phyloP scores from a whole-genome alignment of 2,888 invertebrate species.

The Penaeus monodon region DNA sequence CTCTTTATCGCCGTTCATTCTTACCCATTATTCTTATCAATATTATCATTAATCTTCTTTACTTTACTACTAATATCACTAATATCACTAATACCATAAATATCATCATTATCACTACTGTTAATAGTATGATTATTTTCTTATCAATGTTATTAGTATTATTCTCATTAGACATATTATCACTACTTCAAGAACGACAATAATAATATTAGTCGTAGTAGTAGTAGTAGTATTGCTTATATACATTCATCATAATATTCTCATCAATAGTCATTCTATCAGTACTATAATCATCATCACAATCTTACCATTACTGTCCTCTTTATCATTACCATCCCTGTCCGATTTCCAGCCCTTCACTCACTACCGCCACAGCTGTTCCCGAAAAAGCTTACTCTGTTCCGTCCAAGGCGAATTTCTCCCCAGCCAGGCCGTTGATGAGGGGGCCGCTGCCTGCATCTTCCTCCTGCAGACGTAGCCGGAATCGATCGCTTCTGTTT shows the following conservation, averaged over 20 bases:
- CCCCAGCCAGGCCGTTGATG: conserved; percentile 92
- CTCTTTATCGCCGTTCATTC: no score
- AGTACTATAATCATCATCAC: not conserved
- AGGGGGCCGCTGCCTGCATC: conserved; percentile 96
- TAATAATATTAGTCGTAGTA: no score
- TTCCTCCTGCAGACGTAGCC: conserved; percentile 92
- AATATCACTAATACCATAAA: no score
- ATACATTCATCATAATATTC: no score
- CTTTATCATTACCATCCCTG: not conserved
- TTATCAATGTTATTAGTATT: not conserved
- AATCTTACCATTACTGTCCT: not conserved
- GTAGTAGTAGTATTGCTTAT: no score
- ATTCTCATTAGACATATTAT: no score
- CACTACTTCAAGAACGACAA: no score
- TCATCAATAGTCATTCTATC: not conserved
- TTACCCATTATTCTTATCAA: no score
- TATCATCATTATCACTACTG: not conserved
- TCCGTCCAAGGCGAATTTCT: conserved; percentile 94
- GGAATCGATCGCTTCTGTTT: conserved; percentile 90
- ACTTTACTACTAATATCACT: no score
- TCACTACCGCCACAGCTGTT: conserved; percentile 80
- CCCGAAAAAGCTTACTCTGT: conserved; percentile 90
- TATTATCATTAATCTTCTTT: no score
- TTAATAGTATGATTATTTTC: not conserved
- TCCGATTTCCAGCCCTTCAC: conserved; percentile 72